phyloP scores from a whole-genome alignment of 2,113 vertebrate genomes.

The Nerophis ophidion region DNA sequence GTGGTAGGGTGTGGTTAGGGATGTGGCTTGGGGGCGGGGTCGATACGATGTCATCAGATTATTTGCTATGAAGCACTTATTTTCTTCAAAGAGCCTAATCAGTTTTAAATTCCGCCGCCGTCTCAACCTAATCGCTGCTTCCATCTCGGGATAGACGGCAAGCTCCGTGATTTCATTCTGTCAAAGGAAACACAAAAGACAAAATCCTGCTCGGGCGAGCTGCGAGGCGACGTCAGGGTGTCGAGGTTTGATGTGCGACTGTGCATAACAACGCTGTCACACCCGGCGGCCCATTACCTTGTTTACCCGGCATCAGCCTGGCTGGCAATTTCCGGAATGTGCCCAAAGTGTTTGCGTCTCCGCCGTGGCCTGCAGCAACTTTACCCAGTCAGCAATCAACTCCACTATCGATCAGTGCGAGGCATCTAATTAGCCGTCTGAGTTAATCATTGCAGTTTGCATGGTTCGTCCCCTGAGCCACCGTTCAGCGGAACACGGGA shows the following conservation, averaged over 20 bases:
- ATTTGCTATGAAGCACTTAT: too few relatives aligned
- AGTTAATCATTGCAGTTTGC: slow-evolving; percentile 60
- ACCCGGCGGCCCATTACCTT: slow-evolving; percentile 59
- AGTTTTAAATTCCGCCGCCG: too few relatives aligned
- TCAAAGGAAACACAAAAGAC: slow-evolving; percentile 39
- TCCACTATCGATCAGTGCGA: slow-evolving; percentile 68
- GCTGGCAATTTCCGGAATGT: slow-evolving; percentile 58
- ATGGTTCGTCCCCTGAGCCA: slow-evolving; percentile 45
- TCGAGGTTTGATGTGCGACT: slow-evolving; percentile 37
- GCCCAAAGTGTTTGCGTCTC: slow-evolving; percentile 52
- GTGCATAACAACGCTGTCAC: slow-evolving; percentile 31
- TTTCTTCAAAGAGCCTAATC: too few relatives aligned
- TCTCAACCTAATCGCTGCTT: slow-evolving; percentile 67
- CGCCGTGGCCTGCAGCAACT: slow-evolving; percentile 38
- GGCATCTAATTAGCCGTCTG: slow-evolving; percentile 65
- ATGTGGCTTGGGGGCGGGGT: too few relatives aligned
- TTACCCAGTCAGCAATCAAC: slow-evolving; percentile 62
- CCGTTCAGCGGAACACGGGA: slow-evolving; percentile 53
- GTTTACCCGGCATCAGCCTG: slow-evolving; percentile 59
- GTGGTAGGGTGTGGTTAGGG: too few relatives aligned
- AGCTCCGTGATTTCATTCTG: slow-evolving; percentile 50
- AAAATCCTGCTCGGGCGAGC: slow-evolving; percentile 25
- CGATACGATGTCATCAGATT: too few relatives aligned
- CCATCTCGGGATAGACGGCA: slow-evolving; percentile 55
- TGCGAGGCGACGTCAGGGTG: slow-evolving; percentile 13